These are phyloP conservation scores for Cheiracanthium punctorium DNA, from an alignment of 2,888 invertebrate genomes.

Conservation along the genomic window DNA sequence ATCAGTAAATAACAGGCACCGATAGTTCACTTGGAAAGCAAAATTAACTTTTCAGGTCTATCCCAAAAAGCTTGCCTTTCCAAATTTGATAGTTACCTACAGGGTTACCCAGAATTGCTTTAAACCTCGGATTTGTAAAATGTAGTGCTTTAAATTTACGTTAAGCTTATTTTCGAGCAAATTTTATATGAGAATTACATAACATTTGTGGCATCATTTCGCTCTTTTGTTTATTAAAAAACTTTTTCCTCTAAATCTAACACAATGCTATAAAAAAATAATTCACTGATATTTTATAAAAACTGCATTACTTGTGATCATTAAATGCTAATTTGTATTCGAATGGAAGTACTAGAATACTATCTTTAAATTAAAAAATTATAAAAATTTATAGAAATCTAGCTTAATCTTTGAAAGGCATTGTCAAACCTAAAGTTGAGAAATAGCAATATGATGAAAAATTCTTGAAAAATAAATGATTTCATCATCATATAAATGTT, in stretches of 20 bases:
- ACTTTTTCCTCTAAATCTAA: neutral
- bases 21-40: too few relatives aligned
- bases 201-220: neutral
- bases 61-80: too few relatives aligned
- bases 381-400: constrained; percentile 2
- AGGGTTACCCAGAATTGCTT: too few relatives aligned
- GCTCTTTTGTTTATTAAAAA: neutral
- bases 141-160: too few relatives aligned
- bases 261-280: constrained; percentile 11
- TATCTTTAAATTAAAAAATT: neutral
- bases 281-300: neutral
- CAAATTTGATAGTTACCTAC: too few relatives aligned
- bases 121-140: too few relatives aligned
- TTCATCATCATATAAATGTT: neutral
- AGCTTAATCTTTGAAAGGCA: neutral
- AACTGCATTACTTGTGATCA: constrained; percentile 2
- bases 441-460: neutral
- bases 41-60: too few relatives aligned
- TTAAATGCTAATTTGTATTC: neutral
- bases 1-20: neutral
- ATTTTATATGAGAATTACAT: neutral
- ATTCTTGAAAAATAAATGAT: neutral
- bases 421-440: neutral
- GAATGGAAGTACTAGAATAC: neutral
- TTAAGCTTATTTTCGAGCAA: too few relatives aligned